Evolutionary conservation across 2,113 vertebrate species (phyloP).

Genomic region (Dendropsophus ebraccatus): DNA sequence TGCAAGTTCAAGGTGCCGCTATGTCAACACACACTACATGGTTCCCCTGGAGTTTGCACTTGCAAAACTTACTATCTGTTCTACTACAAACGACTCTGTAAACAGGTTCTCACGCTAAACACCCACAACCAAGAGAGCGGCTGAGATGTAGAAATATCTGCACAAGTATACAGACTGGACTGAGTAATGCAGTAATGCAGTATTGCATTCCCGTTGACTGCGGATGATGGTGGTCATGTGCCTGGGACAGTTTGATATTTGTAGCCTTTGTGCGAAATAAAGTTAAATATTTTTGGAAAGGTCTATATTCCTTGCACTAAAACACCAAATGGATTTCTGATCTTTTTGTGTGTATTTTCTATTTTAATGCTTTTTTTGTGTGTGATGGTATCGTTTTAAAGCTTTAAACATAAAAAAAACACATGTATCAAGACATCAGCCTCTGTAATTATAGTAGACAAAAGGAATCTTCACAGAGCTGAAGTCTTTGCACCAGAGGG

Average conservation of each 20-base stretch:
- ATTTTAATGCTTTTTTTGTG: not conserved
- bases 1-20: conserved; percentile 36
- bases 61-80: conserved; percentile 18
- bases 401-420: not conserved
- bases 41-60: conserved; percentile 45
- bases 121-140: not conserved
- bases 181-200: not conserved
- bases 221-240: not conserved
- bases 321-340: not conserved
- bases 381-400: not conserved
- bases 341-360: not conserved
- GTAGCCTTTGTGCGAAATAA: not conserved
- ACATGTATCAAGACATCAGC: not conserved
- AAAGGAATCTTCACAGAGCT: not conserved
- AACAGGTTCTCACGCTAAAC: conserved; percentile 10
- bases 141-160: conserved; percentile 18
- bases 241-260: not conserved
- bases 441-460: not conserved
- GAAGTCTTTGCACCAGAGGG: conserved; percentile 12
- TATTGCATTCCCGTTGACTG: not conserved
- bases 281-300: not conserved
- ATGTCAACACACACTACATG: conserved; percentile 24
- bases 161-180: conserved; percentile 6
- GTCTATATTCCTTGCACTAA: not conserved
- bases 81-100: conserved; percentile 15